Base-by-base conservation (phyloP, 2,797 vertebrate genomes). In the Protosalanx chinensis region DNA sequence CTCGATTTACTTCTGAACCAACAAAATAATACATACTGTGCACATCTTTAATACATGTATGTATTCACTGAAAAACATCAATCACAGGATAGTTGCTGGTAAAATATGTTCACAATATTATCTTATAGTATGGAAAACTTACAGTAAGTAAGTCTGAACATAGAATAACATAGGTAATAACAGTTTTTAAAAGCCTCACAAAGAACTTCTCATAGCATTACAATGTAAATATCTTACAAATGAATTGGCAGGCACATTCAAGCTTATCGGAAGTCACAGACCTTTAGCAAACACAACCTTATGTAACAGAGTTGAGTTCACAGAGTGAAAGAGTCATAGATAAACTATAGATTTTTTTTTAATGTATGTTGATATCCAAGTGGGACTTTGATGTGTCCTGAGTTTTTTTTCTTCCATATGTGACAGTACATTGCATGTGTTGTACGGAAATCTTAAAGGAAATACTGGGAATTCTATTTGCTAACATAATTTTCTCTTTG, bases 261-360 rank as follows among this genome's bases (percentile, higher is more conserved):
- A 67, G 59, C 46, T 53, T 37, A 68, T 64, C 58, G 65, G 64
- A 68, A 74, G 68, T 67, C 59, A 68, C 51, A 76, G 72, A 70
- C 73, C 80, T 72, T 80, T 77, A 81, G 72, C 64, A 70, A 81
- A 79, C 68, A 78, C 64, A 65, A 74, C 71, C 71, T 69, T 51
- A 20, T 70, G 74, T 56, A 23, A 63, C 35, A 37, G 20, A 64
- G 35, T 30, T 32, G 33, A 23, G 33, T 46, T 46, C 49, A 13
- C 30, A 67, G 46, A 56, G 13, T 32, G 65, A 27, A 27, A 27
- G 23, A 27, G 23, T 27, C 35, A 8, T 46, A 46, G 13, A 46
- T 46, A 46, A 41, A 41, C 37, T 10, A 41, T 41, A 41, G 37
- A 41, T 7, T 2, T 41, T 12, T 41, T 12, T 41, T 41, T 0